A percentile compares a stretch with the other conserved stretches of the same genome.
Evolutionary conservation across 2,888 invertebrate species (phyloP).

Genomic region (Standfussiana lucernea): DNA sequence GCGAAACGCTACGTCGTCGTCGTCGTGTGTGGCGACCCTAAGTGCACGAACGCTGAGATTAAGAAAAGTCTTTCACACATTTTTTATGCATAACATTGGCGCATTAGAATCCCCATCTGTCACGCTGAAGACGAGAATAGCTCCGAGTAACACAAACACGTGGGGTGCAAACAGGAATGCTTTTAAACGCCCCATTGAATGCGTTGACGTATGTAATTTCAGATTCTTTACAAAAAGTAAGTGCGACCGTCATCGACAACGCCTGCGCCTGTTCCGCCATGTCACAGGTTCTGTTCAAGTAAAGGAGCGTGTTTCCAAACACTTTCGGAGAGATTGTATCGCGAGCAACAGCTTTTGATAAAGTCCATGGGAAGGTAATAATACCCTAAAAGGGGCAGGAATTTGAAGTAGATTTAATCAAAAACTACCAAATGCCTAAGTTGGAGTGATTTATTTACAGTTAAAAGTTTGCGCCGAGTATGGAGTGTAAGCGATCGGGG

Average conservation of each 20-base stretch:
- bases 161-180: slow-evolving; percentile 79
- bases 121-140: slow-evolving; percentile 73
- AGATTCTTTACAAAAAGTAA: slow-evolving; percentile 83
- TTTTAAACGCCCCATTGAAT: slow-evolving; percentile 84
- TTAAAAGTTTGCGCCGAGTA: slow-evolving; percentile 56
- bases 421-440: slow-evolving; percentile 62
- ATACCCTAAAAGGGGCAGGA: slow-evolving; percentile 66
- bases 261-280: slow-evolving; percentile 65
- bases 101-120: slow-evolving; percentile 73
- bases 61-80: slow-evolving; percentile 63
- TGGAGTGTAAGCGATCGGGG: slow-evolving; percentile 14
- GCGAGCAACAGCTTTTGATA: slow-evolving; percentile 66
- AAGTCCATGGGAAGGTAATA: slow-evolving; percentile 67
- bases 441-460: slow-evolving; percentile 63
- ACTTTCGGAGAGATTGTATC: slow-evolving; percentile 74
- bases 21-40: slow-evolving; percentile 55
- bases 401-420: slow-evolving; percentile 67
- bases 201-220: slow-evolving; percentile 87
- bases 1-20: slow-evolving; percentile 18
- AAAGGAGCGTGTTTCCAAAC: slow-evolving; percentile 67
- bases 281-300: slow-evolving; percentile 68
- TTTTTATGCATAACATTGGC: slow-evolving; percentile 72
- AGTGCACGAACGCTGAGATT: slow-evolving; percentile 58
- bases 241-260: slow-evolving; percentile 73
- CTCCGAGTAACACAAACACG: slow-evolving; percentile 73